These are phyloP conservation scores for Nephrocerus scutellatus DNA, from an alignment of 2,888 invertebrate species.

Conservation along the genomic window DNA sequence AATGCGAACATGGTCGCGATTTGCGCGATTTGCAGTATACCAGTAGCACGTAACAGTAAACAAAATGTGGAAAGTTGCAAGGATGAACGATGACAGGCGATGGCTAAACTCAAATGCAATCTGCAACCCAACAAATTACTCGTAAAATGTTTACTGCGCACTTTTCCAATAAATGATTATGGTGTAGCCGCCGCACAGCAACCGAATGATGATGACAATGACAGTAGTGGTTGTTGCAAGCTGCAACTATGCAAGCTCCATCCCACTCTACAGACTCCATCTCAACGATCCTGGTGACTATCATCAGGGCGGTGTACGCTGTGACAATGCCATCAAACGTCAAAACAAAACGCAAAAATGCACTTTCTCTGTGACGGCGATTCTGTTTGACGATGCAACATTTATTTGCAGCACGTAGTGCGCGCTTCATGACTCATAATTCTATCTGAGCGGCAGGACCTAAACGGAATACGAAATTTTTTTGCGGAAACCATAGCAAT, in stretches of 20 bases:
- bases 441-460: slow-evolving; percentile 25
- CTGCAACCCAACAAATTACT: slow-evolving; percentile 25
- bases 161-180: slow-evolving; percentile 24
- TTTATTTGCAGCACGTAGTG: slow-evolving; percentile 27
- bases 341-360: slow-evolving; percentile 12
- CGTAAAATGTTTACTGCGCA: slow-evolving; percentile 25
- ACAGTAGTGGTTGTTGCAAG: no score
- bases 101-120: slow-evolving; percentile 10
- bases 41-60: no score
- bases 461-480: slow-evolving; percentile 20
- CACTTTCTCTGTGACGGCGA: slow-evolving; percentile 21
- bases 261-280: slow-evolving; percentile 2
- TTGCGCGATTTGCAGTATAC: no score
- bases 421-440: slow-evolving; percentile 27
- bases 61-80: no score
- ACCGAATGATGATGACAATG: no score
- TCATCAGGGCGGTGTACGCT: neutral
- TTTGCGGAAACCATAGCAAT: no score
- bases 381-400: no score
- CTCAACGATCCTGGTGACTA: neutral
- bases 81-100: neutral
- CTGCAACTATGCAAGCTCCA: no score
- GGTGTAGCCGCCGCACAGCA: no score
- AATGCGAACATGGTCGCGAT: no score
- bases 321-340: neutral